Base-by-base conservation (phyloP, 2,113 vertebrate species). In the Cephalopholis sonnerati region DNA sequence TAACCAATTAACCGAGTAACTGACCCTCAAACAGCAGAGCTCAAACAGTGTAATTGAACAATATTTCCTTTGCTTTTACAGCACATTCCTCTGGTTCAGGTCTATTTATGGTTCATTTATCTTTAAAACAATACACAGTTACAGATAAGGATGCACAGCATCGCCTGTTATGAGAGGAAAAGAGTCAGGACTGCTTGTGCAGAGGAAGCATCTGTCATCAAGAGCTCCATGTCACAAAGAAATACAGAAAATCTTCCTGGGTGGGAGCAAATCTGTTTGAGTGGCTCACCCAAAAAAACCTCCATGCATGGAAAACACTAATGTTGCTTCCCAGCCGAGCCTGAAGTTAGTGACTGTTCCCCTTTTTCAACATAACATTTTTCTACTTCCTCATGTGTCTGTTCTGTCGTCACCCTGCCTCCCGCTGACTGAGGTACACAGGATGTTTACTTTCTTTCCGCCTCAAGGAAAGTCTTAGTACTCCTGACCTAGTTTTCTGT, bases 401-500 rank as follows among this genome's bases (percentile, higher is more conserved):
- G 54, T 70, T 67, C 70, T 72, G 69, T 79, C 58, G 64, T 87
- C 81, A 86, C 79, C 58, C 70, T 79, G 74, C 81, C 83, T 77
- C 88, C 75, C 39, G 53, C 81, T 48, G 78, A 89, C 91, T 82
- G 90, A 90, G 89, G 88, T 86, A 91, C 87, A 90, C 88, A 89
- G 85, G 84, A 93, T 93, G 91, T 92, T 90, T 89, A 90, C 90
- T 82, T 89, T 90, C 62, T 88, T 78, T 86, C 64, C 58, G 83
- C 92, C 89, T 84, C 24, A 81, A 89, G 79, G 73, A 90, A 85
- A 90, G 81, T 79, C 86, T 87, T 78, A 91, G 88, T 89, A 81
- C 85, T 86, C 58, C 86, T 95, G 94, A 94, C 93, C 95, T 94
- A 95, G 71, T 92, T 94, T 36, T 91, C 85, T 65, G 79, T 25